A percentile compares a stretch with the other conserved stretches of the same genome.
Conservation (phyloP, 2,888 invertebrate genomes). For the Uropetala carovei region DNA sequence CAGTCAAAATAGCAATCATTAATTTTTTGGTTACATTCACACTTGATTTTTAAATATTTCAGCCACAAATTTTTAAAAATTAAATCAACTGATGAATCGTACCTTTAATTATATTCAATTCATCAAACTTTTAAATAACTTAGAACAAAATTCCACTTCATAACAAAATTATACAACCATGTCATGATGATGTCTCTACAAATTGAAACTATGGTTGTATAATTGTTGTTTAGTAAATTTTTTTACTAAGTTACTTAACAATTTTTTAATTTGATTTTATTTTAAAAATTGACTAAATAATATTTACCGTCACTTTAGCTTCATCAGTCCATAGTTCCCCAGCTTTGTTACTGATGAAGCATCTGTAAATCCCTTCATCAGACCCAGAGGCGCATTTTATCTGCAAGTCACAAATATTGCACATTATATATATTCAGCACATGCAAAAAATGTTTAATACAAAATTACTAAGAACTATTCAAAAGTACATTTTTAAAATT, state of each 20-base stretch:
- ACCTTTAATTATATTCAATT: too few relatives aligned
- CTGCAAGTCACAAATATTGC: slow-evolving; percentile 65
- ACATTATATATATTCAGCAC: not conserved
- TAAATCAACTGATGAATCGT: too few relatives aligned
- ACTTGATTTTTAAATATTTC: too few relatives aligned
- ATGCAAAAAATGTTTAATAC: not conserved
- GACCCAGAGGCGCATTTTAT: slow-evolving; percentile 65
- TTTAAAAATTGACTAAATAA: not conserved
- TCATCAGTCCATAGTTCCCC: slow-evolving; percentile 71
- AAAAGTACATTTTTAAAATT: not conserved
- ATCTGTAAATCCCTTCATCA: slow-evolving; percentile 69
- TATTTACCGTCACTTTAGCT: slow-evolving; percentile 63
- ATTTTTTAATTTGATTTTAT: not conserved
- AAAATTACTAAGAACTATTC: not conserved
- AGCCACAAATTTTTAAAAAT: too few relatives aligned
- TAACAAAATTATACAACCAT: too few relatives aligned
- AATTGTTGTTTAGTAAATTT: too few relatives aligned
- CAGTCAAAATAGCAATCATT: too few relatives aligned
- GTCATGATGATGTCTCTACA: too few relatives aligned
- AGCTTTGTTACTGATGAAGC: slow-evolving; percentile 70
- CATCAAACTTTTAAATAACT: too few relatives aligned
- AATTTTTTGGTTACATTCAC: too few relatives aligned
- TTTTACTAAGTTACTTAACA: not conserved
- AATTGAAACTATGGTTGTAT: too few relatives aligned
- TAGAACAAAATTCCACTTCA: too few relatives aligned